These are phyloP conservation scores for Eumeta japonica DNA, from an alignment of 1,140 invertebrate species.

Conservation along the genomic window DNA sequence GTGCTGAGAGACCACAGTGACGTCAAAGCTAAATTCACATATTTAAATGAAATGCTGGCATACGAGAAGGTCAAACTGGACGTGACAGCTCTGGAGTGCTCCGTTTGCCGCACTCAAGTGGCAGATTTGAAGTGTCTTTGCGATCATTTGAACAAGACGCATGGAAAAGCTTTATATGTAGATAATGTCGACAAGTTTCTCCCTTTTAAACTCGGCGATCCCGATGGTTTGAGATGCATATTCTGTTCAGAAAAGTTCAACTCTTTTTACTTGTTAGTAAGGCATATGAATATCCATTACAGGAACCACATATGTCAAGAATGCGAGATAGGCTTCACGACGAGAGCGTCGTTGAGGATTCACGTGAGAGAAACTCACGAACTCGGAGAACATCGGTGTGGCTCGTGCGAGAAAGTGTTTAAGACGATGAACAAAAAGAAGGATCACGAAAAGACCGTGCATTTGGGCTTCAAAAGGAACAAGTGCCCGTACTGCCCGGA, in stretches of 20 bases:
- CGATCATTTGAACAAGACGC: slow-evolving; percentile 19
- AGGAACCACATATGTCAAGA: slow-evolving; percentile 27
- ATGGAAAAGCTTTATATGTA: slow-evolving; percentile 17
- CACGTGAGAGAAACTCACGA: slow-evolving; percentile 9
- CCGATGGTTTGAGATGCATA: slow-evolving; percentile 13
- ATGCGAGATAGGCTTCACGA: slow-evolving; percentile 28
- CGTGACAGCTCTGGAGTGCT: slow-evolving; percentile 24
- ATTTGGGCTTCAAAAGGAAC: slow-evolving; percentile 11
- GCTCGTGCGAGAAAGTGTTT: slow-evolving; percentile 12
- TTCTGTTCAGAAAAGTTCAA: slow-evolving; percentile 18
- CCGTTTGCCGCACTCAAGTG: slow-evolving; percentile 15
- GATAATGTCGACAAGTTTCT: slow-evolving; percentile 21
- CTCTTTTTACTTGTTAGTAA: slow-evolving; percentile 17
- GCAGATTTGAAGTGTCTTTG: slow-evolving; percentile 14
- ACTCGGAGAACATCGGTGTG: slow-evolving; percentile 6
- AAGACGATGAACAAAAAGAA: slow-evolving; percentile 10
- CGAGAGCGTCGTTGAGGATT: slow-evolving; percentile 2
- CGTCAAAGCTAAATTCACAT: slow-evolving; percentile 16
- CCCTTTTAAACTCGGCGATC: slow-evolving; percentile 22
- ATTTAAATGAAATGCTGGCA: slow-evolving; percentile 21
- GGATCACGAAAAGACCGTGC: slow-evolving; percentile 8
- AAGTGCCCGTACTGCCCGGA: slow-evolving; percentile 16
- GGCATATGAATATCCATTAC: slow-evolving; percentile 34
- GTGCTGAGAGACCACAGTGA: slow-evolving; percentile 20
- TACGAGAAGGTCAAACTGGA: slow-evolving; percentile 23